A percentile compares a stretch with the other conserved stretches of the same genome.
phyloP scores from a whole-genome alignment of 2,888 invertebrate species.

The Colostygia pectinataria region DNA sequence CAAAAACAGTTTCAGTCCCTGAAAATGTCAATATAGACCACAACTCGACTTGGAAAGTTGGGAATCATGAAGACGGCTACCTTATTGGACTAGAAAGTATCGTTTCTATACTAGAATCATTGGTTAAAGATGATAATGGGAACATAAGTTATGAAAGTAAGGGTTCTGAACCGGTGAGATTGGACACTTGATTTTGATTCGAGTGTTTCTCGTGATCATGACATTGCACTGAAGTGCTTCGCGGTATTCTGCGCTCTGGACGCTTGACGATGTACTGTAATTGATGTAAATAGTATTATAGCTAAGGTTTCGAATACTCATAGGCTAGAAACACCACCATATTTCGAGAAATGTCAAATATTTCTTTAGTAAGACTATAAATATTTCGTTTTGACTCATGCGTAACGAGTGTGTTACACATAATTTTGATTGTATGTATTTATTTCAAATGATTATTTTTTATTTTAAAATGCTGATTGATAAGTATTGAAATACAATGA shows the following conservation, averaged over 20 bases:
- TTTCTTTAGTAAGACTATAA: too few species aligned
- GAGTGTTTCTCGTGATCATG: slow-evolving; percentile 46
- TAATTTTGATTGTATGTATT: slow-evolving; percentile 2
- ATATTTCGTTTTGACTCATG: slow-evolving; percentile 7
- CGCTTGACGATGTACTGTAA: slow-evolving; percentile 48
- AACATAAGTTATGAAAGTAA: slow-evolving; percentile 66
- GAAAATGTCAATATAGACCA: slow-evolving; percentile 89
- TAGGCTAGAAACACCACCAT: slow-evolving; percentile 57
- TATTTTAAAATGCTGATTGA: slow-evolving; percentile 5
- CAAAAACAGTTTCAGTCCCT: slow-evolving; percentile 94
- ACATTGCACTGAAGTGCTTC: slow-evolving; percentile 45
- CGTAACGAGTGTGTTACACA: slow-evolving; percentile 1
- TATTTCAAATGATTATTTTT: neutral
- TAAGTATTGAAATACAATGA: slow-evolving; percentile 7
- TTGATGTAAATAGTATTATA: slow-evolving; percentile 67
- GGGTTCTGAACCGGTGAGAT: slow-evolving; percentile 62
- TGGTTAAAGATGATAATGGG: slow-evolving; percentile 76
- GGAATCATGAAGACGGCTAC: slow-evolving; percentile 98
- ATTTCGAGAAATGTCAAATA: too few species aligned
- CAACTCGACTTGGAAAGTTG: slow-evolving; percentile 93
- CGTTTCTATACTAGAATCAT: slow-evolving; percentile 90
- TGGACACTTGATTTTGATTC: slow-evolving; percentile 66
- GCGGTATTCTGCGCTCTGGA: slow-evolving; percentile 40
- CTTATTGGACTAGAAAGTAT: slow-evolving; percentile 95
- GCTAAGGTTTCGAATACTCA: slow-evolving; percentile 73